Conservation (phyloP, 23 tunicate species). For the Trididemnum nubilum region DNA sequence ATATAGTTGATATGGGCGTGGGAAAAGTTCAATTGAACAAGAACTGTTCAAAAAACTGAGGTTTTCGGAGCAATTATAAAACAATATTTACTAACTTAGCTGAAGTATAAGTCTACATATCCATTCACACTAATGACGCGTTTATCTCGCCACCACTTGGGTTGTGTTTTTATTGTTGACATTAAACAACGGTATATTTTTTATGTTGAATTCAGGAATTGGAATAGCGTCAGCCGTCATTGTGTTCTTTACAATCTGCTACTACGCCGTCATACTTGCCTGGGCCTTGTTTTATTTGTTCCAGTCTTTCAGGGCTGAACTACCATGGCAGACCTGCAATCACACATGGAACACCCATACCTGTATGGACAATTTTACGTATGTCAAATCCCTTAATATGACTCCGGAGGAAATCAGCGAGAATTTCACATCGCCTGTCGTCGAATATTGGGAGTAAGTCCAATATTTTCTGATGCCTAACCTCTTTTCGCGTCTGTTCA, state of each 20-base stretch:
- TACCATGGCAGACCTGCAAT: slow-evolving; percentile 83
- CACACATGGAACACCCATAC: slow-evolving; percentile 72
- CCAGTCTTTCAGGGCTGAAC: slow-evolving; percentile 86
- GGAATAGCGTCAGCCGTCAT: slow-evolving; percentile 87
- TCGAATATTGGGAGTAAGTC: slow-evolving; percentile 98
- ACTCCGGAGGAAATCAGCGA: slow-evolving; percentile 45
- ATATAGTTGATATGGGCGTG: too few species aligned
- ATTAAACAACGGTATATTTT: background rate
- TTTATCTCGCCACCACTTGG: too few species aligned
- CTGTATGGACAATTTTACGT: slow-evolving; percentile 74
- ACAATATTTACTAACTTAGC: too few species aligned
- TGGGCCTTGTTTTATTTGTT: slow-evolving; percentile 97
- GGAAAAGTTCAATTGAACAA: too few species aligned
- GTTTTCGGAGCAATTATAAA: too few species aligned
- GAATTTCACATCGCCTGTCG: slow-evolving; percentile 80
- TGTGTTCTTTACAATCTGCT: slow-evolving; percentile 95
- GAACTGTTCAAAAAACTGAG: too few species aligned
- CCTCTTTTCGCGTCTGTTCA: too few species aligned
- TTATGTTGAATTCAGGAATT: slow-evolving; percentile 52
- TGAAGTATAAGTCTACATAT: too few species aligned
- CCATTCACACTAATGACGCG: too few species aligned
- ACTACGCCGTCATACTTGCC: slow-evolving; percentile 95
- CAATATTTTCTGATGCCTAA: background rate
- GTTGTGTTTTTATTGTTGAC: too few species aligned
- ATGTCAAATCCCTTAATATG: slow-evolving; percentile 47